Evolutionary conservation across 1,140 invertebrate genomes (phyloP).

Genomic region (Bradynema listronoti): DNA sequence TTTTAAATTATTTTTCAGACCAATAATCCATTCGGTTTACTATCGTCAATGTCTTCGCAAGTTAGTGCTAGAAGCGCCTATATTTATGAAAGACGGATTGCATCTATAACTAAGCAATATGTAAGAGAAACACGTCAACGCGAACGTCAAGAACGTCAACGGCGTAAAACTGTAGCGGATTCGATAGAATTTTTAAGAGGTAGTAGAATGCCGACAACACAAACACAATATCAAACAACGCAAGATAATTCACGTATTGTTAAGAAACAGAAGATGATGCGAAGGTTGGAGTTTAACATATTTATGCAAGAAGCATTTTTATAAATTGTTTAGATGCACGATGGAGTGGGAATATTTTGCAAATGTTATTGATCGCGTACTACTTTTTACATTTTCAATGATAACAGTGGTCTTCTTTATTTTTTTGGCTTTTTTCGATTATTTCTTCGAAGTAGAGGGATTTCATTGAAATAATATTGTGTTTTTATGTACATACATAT

Average conservation of each 20-base stretch:
- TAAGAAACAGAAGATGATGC: slow-evolving; percentile 52
- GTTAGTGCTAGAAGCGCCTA: slow-evolving; percentile 34
- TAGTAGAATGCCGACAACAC: slow-evolving; percentile 13
- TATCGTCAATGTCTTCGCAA: slow-evolving; percentile 46
- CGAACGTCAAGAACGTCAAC: slow-evolving; percentile 30
- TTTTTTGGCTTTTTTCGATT: slow-evolving; percentile 45
- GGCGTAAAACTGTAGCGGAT: slow-evolving; percentile 41
- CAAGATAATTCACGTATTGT: slow-evolving; percentile 28
- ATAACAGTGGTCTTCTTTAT: slow-evolving; percentile 49
- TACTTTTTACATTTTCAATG: slow-evolving; percentile 42
- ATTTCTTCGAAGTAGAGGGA: slow-evolving; percentile 20
- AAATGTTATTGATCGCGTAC: slow-evolving; percentile 47
- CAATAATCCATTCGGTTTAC: slow-evolving; percentile 34
- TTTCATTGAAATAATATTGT: too few relatives aligned
- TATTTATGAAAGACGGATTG: slow-evolving; percentile 43
- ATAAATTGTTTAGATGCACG: slow-evolving; percentile 34
- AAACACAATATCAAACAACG: too few relatives aligned
- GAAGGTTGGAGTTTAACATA: slow-evolving; percentile 35
- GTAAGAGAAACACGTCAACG: slow-evolving; percentile 35
- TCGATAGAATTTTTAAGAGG: slow-evolving; percentile 41
- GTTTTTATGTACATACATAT: too few relatives aligned
- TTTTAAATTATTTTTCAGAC: slow-evolving; percentile 22
- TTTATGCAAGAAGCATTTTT: slow-evolving; percentile 2
- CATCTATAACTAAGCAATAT: slow-evolving; percentile 47
- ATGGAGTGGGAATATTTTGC: slow-evolving; percentile 57